Base-by-base conservation (phyloP, 1,140 invertebrate species). In the Drosophila melanica region DNA sequence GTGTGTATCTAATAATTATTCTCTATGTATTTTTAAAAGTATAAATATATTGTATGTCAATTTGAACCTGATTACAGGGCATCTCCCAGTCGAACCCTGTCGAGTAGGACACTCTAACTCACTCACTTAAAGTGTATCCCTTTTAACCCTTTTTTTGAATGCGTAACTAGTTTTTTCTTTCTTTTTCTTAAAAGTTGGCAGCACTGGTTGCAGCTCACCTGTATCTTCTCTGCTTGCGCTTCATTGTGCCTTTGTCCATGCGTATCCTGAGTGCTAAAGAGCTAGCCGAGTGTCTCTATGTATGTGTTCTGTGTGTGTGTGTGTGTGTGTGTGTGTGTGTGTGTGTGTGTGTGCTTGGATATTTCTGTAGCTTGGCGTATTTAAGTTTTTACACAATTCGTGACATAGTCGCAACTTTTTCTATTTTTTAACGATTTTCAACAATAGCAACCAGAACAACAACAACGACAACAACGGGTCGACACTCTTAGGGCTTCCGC, bases 221-320 rank as follows among this genome's bases (percentile, higher is more conserved):
- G 82, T 92, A 92, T 81, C 91, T 76, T 53, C 91, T 68, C 67
- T 92, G 91, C 79, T 92, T 92, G 76, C 91, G 80, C 77, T 92
- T 92, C 90, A 92, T 92, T 90, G 86, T 90, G 84, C 81, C 81
- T 90, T 91, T 91, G 70, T 91, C 90, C 90, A 91, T 91, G 72
- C 85, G 86, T 73, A 74, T 72, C 70, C 80, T 81, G 75, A 81
- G 77, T 50, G 20, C 16, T 33, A 18, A 27, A 23, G 8, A 23
- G 50, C 9, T 30, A 16, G n/a, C 14, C 1, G 14, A 8, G 30
- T 45, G 16, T 45, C 7, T 45, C 20, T 2, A 20, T 10, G 5
- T 16, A 8, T 44, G 7, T 44, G 14, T 44, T 18, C 57, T 6
- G 7, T 12, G 20, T 27, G 35, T 18, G 33, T 42, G 37, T 51